Conservation (phyloP, 2,888 invertebrate genomes). For the Gonocerus acuteangulatus region DNA sequence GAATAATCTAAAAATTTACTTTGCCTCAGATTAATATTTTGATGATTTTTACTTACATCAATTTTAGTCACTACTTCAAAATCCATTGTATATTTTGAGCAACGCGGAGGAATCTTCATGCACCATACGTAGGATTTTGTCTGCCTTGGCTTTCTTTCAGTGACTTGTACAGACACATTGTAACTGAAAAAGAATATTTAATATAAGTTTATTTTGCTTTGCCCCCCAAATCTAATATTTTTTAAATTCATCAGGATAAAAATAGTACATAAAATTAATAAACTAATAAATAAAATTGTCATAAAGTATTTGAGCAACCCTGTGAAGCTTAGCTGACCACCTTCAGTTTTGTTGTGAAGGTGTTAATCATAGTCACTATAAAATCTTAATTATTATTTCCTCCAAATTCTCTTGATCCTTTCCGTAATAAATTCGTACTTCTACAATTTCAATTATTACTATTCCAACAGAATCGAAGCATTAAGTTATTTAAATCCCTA, state of each 20-base stretch:
- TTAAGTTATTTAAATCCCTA: no score
- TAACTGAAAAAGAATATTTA: slow-evolving; percentile 53
- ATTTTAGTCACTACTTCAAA: slow-evolving; percentile 67
- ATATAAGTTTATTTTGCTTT: background rate
- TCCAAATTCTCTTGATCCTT: no score
- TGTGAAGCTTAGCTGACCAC: no score
- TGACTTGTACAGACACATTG: slow-evolving; percentile 65
- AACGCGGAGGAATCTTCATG: slow-evolving; percentile 73
- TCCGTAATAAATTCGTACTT: no score
- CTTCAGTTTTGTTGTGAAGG: no score
- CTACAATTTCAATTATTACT: no score
- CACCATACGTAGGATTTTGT: slow-evolving; percentile 77
- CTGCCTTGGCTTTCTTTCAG: slow-evolving; percentile 76
- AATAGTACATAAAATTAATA: background rate
- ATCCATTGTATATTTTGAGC: slow-evolving; percentile 75
- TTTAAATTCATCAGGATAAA: background rate
- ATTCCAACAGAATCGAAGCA: no score
- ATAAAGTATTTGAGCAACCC: no score
- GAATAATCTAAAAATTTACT: no score
- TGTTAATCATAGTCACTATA: no score
- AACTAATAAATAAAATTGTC: background rate
- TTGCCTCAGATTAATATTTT: no score
- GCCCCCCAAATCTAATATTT: background rate
- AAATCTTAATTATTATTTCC: no score
- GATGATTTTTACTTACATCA: slow-evolving; percentile 51